Evolutionary conservation across 1,140 invertebrate genomes (phyloP).

Genomic region (Panagrolaimus sp.): DNA sequence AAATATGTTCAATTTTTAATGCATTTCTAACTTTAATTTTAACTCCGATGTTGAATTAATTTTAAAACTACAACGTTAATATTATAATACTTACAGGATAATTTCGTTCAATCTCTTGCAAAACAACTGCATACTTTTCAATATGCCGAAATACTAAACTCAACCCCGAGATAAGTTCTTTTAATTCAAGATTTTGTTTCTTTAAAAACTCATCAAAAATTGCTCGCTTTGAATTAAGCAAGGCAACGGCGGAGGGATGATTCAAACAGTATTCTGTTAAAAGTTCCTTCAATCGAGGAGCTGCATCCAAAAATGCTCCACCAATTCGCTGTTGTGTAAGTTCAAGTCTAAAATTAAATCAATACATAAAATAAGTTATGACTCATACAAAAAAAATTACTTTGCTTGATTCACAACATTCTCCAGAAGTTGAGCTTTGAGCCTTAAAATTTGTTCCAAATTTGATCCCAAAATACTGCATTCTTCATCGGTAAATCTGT

Average conservation of each 20-base stretch:
- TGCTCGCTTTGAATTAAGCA: constrained; percentile 83
- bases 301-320: constrained; percentile 79
- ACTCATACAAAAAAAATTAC: constrained; percentile 6
- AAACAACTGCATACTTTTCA: constrained; percentile 78
- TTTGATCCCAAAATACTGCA: constrained; percentile 3
- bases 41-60: too few relatives aligned
- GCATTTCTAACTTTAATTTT: too few relatives aligned
- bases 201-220: neutral
- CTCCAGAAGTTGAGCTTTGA: constrained; percentile 22
- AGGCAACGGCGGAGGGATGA: constrained; percentile 83
- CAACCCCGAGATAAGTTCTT: constrained; percentile 81
- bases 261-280: constrained; percentile 81
- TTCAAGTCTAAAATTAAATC: neutral
- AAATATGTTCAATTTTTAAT: too few relatives aligned
- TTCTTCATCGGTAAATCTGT: constrained; percentile 10
- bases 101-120: constrained; percentile 89
- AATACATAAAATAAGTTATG: too few relatives aligned
- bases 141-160: constrained; percentile 88
- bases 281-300: constrained; percentile 76
- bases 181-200: constrained; percentile 63
- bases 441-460: constrained; percentile 22
- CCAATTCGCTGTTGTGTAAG: constrained; percentile 75
- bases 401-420: constrained; percentile 17
- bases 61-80: constrained; percentile 64
- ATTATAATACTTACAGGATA: constrained; percentile 55